A percentile compares a stretch with the other conserved stretches of the same genome.
Evolutionary conservation across 2,888 invertebrate genomes (phyloP).

Genomic region (Sabellastarte sp.): DNA sequence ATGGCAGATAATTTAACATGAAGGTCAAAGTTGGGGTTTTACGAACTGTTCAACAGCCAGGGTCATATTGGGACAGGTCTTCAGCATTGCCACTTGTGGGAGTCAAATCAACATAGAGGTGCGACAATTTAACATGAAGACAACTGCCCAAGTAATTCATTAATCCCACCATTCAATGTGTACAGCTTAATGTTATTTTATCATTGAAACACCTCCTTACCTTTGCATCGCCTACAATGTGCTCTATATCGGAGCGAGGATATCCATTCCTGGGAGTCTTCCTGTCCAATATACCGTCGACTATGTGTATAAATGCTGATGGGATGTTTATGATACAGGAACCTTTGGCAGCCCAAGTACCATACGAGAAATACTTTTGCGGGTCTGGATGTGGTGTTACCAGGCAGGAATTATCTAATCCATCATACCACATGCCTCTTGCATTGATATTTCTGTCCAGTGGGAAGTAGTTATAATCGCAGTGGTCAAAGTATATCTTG

Average conservation of each 20-base stretch:
- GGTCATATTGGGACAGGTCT: too few relatives aligned
- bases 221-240: conserved; percentile 6
- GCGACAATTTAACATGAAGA: too few relatives aligned
- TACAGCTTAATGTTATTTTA: too few relatives aligned
- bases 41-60: too few relatives aligned
- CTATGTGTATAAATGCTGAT: neutral
- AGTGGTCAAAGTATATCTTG: conserved; percentile 14
- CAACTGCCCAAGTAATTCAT: too few relatives aligned
- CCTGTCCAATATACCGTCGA: conserved; percentile 9
- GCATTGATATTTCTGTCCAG: conserved; percentile 12
- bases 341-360: conserved; percentile 2
- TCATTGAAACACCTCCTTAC: conserved; percentile 6
- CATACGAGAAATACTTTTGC: neutral
- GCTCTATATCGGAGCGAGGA: neutral
- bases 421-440: conserved; percentile 9
- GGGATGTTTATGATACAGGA: conserved; percentile 6
- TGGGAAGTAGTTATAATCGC: conserved; percentile 7
- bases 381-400: conserved; percentile 10
- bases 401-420: conserved; percentile 6
- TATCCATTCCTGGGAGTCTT: conserved; percentile 10
- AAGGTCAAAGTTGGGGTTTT: too few relatives aligned
- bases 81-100: too few relatives aligned
- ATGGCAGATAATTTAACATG: too few relatives aligned
- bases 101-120: too few relatives aligned
- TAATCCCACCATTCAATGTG: too few relatives aligned